Percentiles rank a stretch among this genome's conserved stretches.
Evolutionary conservation across 2,797 vertebrate genomes (phyloP).

Genomic region (Sebastes taczanowskii): DNA sequence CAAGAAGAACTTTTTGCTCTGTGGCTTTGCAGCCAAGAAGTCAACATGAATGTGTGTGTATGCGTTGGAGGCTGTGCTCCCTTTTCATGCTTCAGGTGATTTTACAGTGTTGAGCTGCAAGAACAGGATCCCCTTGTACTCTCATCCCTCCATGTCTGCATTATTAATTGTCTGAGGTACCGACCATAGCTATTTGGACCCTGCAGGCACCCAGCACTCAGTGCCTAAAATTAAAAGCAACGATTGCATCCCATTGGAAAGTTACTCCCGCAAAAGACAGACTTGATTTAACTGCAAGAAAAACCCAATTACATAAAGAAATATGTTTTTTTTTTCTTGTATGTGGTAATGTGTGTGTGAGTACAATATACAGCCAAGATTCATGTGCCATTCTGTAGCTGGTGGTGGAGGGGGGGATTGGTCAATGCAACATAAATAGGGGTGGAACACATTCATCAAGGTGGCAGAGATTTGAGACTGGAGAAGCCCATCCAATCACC

Average conservation of each 20-base stretch:
- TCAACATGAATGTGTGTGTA: neutral
- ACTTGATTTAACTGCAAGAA: conserved; percentile 19
- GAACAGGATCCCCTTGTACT: conserved; percentile 64
- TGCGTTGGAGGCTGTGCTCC: conserved; percentile 4
- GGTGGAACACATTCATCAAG: conserved; percentile 75
- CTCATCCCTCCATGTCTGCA: conserved; percentile 64
- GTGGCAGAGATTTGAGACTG: conserved; percentile 72
- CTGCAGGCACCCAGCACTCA: conserved; percentile 60
- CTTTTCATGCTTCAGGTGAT: conserved; percentile 64
- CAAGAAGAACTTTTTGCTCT: conserved; percentile 25
- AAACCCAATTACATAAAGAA: conserved; percentile 1
- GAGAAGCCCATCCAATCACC: conserved; percentile 73
- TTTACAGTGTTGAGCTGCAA: conserved; percentile 49
- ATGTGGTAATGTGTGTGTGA: neutral
- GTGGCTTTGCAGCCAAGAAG: conserved; percentile 31
- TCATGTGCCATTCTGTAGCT: conserved; percentile 35
- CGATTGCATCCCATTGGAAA: conserved; percentile 67
- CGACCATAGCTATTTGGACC: conserved; percentile 64
- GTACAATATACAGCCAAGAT: conserved; percentile 34
- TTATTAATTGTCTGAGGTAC: conserved; percentile 78
- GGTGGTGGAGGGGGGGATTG: conserved; percentile 34
- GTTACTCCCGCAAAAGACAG: conserved; percentile 44
- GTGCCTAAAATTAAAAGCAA: conserved; percentile 71
- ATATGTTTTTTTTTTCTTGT: neutral
- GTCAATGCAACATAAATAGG: conserved; percentile 62